phyloP scores from a whole-genome alignment of 2,113 vertebrate genomes.

The Salvelinus fontinalis region DNA sequence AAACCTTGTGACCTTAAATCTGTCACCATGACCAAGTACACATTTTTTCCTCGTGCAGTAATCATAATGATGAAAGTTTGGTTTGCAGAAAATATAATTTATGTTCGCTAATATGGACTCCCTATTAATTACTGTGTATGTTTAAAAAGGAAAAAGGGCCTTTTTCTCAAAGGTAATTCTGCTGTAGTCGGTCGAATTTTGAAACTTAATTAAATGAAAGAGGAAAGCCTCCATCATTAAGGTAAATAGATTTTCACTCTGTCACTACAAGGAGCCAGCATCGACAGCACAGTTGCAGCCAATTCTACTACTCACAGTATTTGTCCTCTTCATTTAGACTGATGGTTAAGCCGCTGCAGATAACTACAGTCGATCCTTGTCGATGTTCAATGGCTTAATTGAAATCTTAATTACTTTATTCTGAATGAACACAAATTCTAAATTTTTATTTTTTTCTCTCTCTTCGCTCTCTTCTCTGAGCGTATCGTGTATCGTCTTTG shows the following conservation, averaged over 20 bases:
- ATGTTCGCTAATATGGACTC: not conserved
- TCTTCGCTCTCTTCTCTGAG: no score
- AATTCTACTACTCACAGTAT: no score
- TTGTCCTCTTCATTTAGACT: no score
- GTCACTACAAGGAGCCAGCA: constrained; percentile 32
- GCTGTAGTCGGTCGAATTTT: constrained; percentile 33
- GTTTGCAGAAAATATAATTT: not conserved
- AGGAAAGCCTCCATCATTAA: constrained; percentile 53
- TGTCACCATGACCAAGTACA: not conserved
- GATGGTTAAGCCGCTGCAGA: no score
- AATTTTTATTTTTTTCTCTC: no score
- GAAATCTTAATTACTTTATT: no score
- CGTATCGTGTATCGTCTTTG: not conserved
- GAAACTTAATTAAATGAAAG: constrained; percentile 60
- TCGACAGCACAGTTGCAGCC: constrained; percentile 17
- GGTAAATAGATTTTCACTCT: constrained; percentile 63
- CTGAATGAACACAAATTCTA: no score
- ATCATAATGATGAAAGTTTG: not conserved
- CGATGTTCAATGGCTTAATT: no score
- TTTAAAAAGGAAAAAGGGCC: not conserved
- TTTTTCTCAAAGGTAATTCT: constrained; percentile 25
- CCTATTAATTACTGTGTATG: constrained; percentile 9
- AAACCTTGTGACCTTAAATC: not conserved
- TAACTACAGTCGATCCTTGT: no score
- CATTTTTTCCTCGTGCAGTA: not conserved